Conservation (phyloP, 1,140 invertebrate species). For the Bilobella aurantiaca region DNA sequence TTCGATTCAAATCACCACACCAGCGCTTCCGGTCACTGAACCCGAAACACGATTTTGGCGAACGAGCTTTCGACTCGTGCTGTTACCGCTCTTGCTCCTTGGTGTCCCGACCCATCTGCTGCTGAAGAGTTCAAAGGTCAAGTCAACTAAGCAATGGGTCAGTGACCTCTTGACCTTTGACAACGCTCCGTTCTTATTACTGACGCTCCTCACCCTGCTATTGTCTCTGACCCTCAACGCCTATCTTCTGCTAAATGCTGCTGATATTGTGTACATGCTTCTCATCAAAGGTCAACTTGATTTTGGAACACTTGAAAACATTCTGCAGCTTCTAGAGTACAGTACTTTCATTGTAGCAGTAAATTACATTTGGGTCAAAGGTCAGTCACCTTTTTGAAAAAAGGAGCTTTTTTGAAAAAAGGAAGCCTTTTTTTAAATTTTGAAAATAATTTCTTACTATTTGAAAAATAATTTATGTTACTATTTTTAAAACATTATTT, state of each 20-base stretch:
- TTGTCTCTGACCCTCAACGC: background rate
- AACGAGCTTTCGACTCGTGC: conserved; percentile 14
- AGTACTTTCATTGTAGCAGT: conserved; percentile 15
- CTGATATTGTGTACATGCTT: conserved; percentile 4
- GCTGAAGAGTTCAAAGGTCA: background rate
- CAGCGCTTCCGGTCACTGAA: background rate
- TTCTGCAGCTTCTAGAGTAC: background rate
- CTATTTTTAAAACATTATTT: background rate
- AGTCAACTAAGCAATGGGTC: background rate
- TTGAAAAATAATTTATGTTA: background rate
- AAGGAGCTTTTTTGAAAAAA: background rate
- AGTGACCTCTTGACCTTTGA: background rate
- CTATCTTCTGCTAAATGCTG: background rate
- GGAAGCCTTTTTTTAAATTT: background rate
- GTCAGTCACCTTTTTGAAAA: background rate
- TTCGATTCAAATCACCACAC: background rate
- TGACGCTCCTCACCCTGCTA: conserved; percentile 2
- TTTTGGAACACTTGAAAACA: background rate
- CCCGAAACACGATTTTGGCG: conserved; percentile 10
- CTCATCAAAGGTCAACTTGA: conserved; percentile 10
- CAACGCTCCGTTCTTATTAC: background rate
- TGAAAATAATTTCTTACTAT: background rate
- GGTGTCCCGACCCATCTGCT: conserved; percentile 19
- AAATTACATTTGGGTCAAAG: conserved; percentile 21
- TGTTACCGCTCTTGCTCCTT: conserved; percentile 18